A percentile compares a stretch with the other conserved stretches of the same genome.
phyloP scores from a whole-genome alignment of 2,888 invertebrate species.

The Schizotus pectinicornis region DNA sequence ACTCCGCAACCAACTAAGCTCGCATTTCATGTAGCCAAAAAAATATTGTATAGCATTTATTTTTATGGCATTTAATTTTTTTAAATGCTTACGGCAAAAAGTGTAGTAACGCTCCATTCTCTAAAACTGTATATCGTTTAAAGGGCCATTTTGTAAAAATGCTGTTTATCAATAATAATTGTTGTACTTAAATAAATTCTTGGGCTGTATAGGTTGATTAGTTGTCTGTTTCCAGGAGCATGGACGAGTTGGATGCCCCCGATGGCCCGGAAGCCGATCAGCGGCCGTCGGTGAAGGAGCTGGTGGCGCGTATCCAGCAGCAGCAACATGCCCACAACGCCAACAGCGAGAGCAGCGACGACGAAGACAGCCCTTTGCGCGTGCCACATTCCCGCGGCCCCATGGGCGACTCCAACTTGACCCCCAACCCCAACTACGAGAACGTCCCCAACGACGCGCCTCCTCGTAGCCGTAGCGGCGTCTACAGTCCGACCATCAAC shows the following conservation, averaged over 20 bases:
- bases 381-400: slow-evolving; percentile 60
- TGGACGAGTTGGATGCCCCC: slow-evolving; percentile 55
- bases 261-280: slow-evolving; percentile 47
- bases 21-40: background rate
- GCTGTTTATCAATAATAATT: too few species aligned
- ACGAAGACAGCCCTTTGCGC: slow-evolving; percentile 52
- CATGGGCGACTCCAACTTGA: slow-evolving; percentile 64
- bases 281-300: slow-evolving; percentile 67
- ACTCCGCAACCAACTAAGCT: background rate
- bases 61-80: too few species aligned
- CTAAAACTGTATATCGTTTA: too few species aligned
- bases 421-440: slow-evolving; percentile 64
- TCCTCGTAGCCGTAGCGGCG: slow-evolving; percentile 58
- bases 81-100: too few species aligned
- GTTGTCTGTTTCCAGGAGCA: slow-evolving; percentile 48
- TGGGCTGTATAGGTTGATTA: background rate
- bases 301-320: slow-evolving; percentile 68
- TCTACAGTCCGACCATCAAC: slow-evolving; percentile 60
- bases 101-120: too few species aligned
- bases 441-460: slow-evolving; percentile 55
- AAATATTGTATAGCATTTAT: too few species aligned
- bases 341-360: slow-evolving; percentile 55
- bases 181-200: too few species aligned
- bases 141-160: too few species aligned
- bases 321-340: slow-evolving; percentile 44